These are phyloP conservation scores for Eurytoma adleriae DNA, from an alignment of 2,888 invertebrate species.

Conservation along the genomic window DNA sequence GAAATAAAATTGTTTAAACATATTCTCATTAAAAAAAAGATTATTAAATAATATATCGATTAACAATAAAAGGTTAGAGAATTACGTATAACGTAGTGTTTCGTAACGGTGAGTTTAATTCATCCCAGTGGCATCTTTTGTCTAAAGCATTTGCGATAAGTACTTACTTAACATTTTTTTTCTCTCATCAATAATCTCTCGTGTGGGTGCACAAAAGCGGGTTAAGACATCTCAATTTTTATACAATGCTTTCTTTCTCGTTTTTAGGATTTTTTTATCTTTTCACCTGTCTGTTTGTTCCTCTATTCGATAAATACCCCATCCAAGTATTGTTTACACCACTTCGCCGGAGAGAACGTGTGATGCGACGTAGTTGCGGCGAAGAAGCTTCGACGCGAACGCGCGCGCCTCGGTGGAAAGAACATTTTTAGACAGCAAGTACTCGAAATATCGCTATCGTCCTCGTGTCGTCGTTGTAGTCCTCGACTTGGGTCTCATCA, in stretches of 20 bases:
- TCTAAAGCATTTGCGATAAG: slow-evolving; percentile 61
- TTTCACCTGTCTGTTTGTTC: slow-evolving; percentile 40
- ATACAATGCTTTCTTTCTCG: slow-evolving; percentile 60
- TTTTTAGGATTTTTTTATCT: slow-evolving; percentile 35
- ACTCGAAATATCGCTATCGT: slow-evolving; percentile 57
- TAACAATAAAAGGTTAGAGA: slow-evolving; percentile 61
- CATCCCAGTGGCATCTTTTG: slow-evolving; percentile 55
- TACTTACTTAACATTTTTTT: slow-evolving; percentile 57
- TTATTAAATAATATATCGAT: slow-evolving; percentile 57
- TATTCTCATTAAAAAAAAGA: slow-evolving; percentile 56
- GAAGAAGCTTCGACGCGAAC: slow-evolving; percentile 14
- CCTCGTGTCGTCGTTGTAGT: slow-evolving; percentile 56
- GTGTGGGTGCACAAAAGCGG: slow-evolving; percentile 63
- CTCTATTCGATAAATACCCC: slow-evolving; percentile 8
- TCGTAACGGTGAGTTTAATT: slow-evolving; percentile 60
- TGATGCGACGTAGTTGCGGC: not conserved
- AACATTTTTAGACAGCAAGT: slow-evolving; percentile 48
- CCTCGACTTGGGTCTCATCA: slow-evolving; percentile 51
- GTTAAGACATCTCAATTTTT: slow-evolving; percentile 59
- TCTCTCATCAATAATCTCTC: slow-evolving; percentile 60
- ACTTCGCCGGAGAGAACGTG: slow-evolving; percentile 55
- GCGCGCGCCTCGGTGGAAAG: slow-evolving; percentile 45
- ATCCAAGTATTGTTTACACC: slow-evolving; percentile 26
- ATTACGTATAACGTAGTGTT: slow-evolving; percentile 62
- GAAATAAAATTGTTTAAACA: slow-evolving; percentile 50